Conservation (phyloP, 1,140 invertebrate genomes). For the Drosophila repletoides region DNA sequence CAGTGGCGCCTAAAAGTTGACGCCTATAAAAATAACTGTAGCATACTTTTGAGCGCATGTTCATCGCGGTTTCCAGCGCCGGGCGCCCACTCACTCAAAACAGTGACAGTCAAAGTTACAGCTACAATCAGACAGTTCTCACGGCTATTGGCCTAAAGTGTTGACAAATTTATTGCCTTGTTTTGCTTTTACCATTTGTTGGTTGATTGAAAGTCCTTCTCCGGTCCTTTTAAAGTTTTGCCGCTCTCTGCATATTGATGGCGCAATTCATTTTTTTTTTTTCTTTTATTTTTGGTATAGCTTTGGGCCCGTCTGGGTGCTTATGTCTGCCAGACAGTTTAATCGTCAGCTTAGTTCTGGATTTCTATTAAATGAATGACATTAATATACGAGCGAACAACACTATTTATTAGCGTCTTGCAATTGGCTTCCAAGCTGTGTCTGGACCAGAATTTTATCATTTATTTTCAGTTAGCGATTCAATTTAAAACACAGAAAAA, state of each 20-base stretch:
- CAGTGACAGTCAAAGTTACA: slow-evolving; percentile 16
- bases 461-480: slow-evolving; percentile 8
- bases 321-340: slow-evolving; percentile 49
- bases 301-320: slow-evolving; percentile 6
- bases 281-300: neutral
- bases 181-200: slow-evolving; percentile 59
- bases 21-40: slow-evolving; percentile 64
- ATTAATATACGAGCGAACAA: slow-evolving; percentile 25
- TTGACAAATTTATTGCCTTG: slow-evolving; percentile 77
- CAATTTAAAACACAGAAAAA: too few relatives aligned
- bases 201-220: slow-evolving; percentile 55
- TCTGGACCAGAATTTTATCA: slow-evolving; percentile 10
- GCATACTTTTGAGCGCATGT: slow-evolving; percentile 26
- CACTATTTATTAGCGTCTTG: slow-evolving; percentile 24
- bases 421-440: neutral
- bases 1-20: slow-evolving; percentile 56
- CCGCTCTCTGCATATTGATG: slow-evolving; percentile 42
- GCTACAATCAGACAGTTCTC: slow-evolving; percentile 13
- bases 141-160: slow-evolving; percentile 54
- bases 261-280: too few relatives aligned
- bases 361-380: slow-evolving; percentile 34
- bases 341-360: slow-evolving; percentile 42
- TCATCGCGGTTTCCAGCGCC: too few relatives aligned
- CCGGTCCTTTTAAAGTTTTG: slow-evolving; percentile 31
- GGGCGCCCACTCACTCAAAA: neutral